phyloP scores from a whole-genome alignment of 1,140 invertebrate genomes.

The Drosophila kohkoa region DNA sequence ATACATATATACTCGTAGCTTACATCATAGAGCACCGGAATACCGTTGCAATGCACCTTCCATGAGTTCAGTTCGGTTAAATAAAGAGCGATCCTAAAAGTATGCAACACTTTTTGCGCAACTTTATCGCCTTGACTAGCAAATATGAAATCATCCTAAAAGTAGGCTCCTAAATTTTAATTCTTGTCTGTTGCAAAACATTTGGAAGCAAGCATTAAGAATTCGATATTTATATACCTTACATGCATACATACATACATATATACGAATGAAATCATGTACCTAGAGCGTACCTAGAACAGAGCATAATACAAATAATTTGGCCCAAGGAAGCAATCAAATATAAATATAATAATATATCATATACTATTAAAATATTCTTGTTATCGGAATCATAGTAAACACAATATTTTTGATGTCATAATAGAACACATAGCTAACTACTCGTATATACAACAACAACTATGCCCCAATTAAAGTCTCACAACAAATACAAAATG shows the following conservation, averaged over 20 bases:
- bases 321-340: constrained; percentile 20
- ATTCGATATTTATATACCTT: constrained; percentile 1
- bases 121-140: not conserved
- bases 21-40: constrained; percentile 3
- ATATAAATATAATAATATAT: not conserved
- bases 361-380: constrained; percentile 1
- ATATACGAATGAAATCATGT: constrained; percentile 45
- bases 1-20: constrained; percentile 13
- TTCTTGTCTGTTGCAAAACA: constrained; percentile 2
- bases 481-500: constrained; percentile 20
- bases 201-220: constrained; percentile 22
- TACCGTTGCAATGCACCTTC: constrained; percentile 17
- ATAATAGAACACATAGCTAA: constrained; percentile 1
- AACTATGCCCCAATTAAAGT: constrained; percentile 9
- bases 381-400: constrained; percentile 2
- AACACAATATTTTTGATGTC: constrained; percentile 23
- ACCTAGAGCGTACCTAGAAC: constrained; percentile 65
- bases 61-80: constrained; percentile 3
- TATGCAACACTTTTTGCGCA: not conserved
- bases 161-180: not conserved
- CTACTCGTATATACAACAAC: constrained; percentile 12
- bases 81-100: not conserved
- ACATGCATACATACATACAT: constrained; percentile 12
- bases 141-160: not conserved
- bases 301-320: constrained; percentile 27